Percentiles rank a stretch among this genome's conserved stretches.
Conservation (phyloP, 2,888 invertebrate species). For the Scelioninae gen. 1 region DNA sequence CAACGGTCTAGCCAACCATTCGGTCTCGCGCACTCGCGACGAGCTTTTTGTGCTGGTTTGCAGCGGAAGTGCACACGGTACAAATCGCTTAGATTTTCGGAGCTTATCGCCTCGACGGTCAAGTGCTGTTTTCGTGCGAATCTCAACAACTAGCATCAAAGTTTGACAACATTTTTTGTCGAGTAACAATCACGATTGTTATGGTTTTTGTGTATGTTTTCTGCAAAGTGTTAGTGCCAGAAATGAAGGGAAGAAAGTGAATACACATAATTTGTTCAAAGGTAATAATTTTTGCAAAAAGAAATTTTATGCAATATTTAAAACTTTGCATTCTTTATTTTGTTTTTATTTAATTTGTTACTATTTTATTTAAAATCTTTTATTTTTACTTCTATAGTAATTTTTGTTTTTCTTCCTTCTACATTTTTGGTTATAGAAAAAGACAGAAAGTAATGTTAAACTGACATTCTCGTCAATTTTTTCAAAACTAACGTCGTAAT, state of each 20-base stretch:
- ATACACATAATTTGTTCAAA: background rate
- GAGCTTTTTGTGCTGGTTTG: constrained; percentile 34
- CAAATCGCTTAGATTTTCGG: background rate
- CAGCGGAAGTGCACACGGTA: constrained; percentile 1
- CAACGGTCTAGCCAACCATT: constrained; percentile 39
- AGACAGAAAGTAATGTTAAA: background rate
- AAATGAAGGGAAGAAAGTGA: constrained; percentile 19
- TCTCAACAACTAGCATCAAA: too few species aligned
- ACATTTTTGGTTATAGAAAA: background rate
- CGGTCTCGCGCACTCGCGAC: constrained; percentile 51
- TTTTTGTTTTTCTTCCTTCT: too few species aligned
- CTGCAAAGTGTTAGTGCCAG: constrained; percentile 19
- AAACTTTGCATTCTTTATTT: too few species aligned
- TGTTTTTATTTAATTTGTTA: too few species aligned
- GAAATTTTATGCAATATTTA: too few species aligned
- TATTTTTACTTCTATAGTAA: too few species aligned
- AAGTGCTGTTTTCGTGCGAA: constrained; percentile 15
- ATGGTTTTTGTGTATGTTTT: constrained; percentile 36
- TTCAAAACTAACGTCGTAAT: constrained; percentile 24
- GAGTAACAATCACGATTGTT: background rate
- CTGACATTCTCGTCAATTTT: background rate
- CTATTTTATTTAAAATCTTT: background rate
- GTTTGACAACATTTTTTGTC: too few species aligned
- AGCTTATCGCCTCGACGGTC: background rate
- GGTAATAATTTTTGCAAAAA: background rate